Base-by-base conservation (phyloP, 1,140 invertebrate genomes). In the Pinna nobilis region DNA sequence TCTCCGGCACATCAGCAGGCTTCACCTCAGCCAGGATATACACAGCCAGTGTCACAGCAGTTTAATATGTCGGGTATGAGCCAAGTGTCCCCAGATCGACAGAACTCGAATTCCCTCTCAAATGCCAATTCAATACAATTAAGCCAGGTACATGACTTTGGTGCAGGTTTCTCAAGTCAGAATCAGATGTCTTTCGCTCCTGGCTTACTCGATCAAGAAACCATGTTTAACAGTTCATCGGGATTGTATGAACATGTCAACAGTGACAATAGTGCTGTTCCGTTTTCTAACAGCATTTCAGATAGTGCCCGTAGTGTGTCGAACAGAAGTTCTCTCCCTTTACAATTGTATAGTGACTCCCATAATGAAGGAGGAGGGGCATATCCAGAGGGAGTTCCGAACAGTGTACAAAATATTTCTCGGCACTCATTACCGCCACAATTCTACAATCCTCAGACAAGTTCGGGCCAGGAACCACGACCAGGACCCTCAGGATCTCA, bases 361-460 rank as follows among this genome's bases (percentile, higher is more conserved):
- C n/a, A n/a, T n/a, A n/a, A n/a, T n/a, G n/a, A n/a, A n/a, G n/a
- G n/a, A n/a, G n/a, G n/a, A n/a, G n/a, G n/a, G n/a, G 32, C 30
- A n/a, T 6, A 33, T n/a, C n/a, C n/a, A 35, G 55, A 33, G 55
- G 30, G 37, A 59, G 13, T 23, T 30, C 15, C 59, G 23, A 53
- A 23, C 23, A 44, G n/a, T 28, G 13, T 28, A n/a, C 30, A 25
- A 4, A 69, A 33, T 32, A 39, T 60, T 20, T 41, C 33, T 25
- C 35, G 44, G 18, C 39, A 41, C n/a, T 25, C 35, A 11, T 39
- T 41, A 41, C 3, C n/a, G 18, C 28, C 51, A 47, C 28, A 20
- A 32, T 41, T 47, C 18, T 55, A 69, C 37, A 53, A 69, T 41
- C 47, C 20, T 55, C 64, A 53, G 18, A 67, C 60, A 44, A 28